Evolutionary conservation across 2,888 invertebrate genomes (phyloP).

Genomic region (Pemphredon lugubris): DNA sequence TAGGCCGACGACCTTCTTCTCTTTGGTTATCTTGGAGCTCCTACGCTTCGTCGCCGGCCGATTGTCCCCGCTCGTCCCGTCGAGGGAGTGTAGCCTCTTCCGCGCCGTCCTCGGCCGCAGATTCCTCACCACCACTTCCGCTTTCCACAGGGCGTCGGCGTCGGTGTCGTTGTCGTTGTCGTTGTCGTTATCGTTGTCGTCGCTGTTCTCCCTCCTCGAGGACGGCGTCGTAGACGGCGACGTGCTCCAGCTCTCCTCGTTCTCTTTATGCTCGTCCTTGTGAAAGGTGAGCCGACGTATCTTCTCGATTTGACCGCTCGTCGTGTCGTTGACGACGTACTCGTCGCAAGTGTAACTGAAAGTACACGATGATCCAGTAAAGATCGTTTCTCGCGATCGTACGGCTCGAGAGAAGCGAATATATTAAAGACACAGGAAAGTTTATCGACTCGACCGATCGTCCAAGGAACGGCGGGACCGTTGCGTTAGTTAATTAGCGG

Average conservation of each 20-base stretch:
- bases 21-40: slow-evolving; percentile 82
- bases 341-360: slow-evolving; percentile 91
- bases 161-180: slow-evolving; percentile 74
- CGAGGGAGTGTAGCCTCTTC: slow-evolving; percentile 84
- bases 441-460: neutral
- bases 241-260: slow-evolving; percentile 77
- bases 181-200: slow-evolving; percentile 71
- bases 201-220: slow-evolving; percentile 70
- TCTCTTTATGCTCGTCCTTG: slow-evolving; percentile 76
- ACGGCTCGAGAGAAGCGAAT: neutral
- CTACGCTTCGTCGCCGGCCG: slow-evolving; percentile 75
- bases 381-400: too few species aligned
- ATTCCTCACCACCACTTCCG: slow-evolving; percentile 83
- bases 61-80: slow-evolving; percentile 83
- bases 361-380: slow-evolving; percentile 1
- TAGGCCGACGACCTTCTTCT: slow-evolving; percentile 87
- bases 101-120: slow-evolving; percentile 84
- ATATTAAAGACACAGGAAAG: neutral
- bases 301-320: slow-evolving; percentile 83
- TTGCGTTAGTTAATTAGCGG: neutral
- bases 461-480: neutral
- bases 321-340: slow-evolving; percentile 88
- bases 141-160: slow-evolving; percentile 78
- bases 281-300: slow-evolving; percentile 81
- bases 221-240: slow-evolving; percentile 71